phyloP scores from a whole-genome alignment of 2,888 invertebrate species.

The Atrina japonica region DNA sequence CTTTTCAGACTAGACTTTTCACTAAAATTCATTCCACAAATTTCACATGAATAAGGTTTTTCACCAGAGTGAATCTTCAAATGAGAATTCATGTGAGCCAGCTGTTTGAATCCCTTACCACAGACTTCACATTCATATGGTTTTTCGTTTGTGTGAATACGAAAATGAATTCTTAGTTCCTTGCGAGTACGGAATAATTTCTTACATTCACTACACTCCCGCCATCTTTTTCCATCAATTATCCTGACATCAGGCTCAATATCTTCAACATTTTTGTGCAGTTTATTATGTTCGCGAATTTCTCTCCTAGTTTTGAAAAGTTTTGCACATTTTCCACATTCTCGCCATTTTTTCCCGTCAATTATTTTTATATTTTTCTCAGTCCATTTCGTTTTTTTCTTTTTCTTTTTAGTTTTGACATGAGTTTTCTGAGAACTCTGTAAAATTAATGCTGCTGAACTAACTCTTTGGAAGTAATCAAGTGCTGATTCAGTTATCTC shows the following conservation, averaged over 20 bases:
- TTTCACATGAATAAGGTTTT: slow-evolving; percentile 30
- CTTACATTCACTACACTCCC: slow-evolving; percentile 25
- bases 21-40: slow-evolving; percentile 34
- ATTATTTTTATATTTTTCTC: slow-evolving; percentile 23
- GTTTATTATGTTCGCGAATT: slow-evolving; percentile 20
- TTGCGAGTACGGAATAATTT: slow-evolving; percentile 34
- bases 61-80: slow-evolving; percentile 37
- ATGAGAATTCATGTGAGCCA: slow-evolving; percentile 36
- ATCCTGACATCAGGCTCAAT: slow-evolving; percentile 18
- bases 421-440: neutral
- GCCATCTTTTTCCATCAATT: slow-evolving; percentile 25
- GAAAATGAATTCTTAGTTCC: slow-evolving; percentile 32
- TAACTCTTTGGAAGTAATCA: neutral
- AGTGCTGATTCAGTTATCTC: neutral
- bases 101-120: slow-evolving; percentile 35
- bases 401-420: neutral
- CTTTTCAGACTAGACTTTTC: slow-evolving; percentile 36
- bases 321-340: slow-evolving; percentile 23
- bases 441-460: neutral
- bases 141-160: slow-evolving; percentile 33
- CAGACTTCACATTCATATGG: slow-evolving; percentile 37
- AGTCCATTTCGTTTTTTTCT: slow-evolving; percentile 4
- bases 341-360: slow-evolving; percentile 16
- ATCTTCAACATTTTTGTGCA: slow-evolving; percentile 21
- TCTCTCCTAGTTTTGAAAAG: slow-evolving; percentile 27